Evolutionary conservation across 2,797 vertebrate genomes (phyloP).

Genomic region (Peromyscus aztecus): DNA sequence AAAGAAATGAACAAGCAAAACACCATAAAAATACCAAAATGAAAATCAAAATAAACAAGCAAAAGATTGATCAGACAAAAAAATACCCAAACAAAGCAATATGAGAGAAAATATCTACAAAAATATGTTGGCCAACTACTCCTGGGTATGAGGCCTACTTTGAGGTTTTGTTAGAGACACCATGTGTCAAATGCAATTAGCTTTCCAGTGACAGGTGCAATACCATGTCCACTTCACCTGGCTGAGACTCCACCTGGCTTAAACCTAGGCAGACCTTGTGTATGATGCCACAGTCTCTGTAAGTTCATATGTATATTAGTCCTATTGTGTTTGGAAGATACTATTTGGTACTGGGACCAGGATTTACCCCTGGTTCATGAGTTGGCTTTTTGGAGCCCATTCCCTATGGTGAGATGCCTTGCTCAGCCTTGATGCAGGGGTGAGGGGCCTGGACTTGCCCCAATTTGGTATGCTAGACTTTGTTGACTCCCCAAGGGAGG

Average conservation of each 20-base stretch:
- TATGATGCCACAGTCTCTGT: neutral
- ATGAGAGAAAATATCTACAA: neutral
- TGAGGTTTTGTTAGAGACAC: neutral
- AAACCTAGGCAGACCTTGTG: neutral
- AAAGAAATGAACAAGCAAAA: neutral
- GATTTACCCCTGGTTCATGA: no score
- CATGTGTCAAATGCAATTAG: neutral
- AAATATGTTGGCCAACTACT: neutral
- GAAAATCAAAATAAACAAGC: neutral
- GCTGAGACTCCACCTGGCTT: neutral
- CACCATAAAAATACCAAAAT: neutral
- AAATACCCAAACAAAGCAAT: neutral
- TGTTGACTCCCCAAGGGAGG: no score
- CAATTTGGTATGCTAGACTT: no score
- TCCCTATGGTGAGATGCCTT: no score
- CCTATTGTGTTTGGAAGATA: neutral
- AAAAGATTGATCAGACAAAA: neutral
- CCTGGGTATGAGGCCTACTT: neutral
- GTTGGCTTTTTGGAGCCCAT: no score
- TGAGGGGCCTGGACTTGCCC: no score
- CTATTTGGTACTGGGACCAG: no score
- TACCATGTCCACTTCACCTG: neutral
- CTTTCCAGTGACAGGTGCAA: neutral
- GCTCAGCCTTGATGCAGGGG: no score
- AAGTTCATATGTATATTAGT: neutral